A percentile compares a stretch with the other conserved stretches of the same genome.
Conservation (phyloP, 2,888 invertebrate species). For the Lottia gigantea region DNA sequence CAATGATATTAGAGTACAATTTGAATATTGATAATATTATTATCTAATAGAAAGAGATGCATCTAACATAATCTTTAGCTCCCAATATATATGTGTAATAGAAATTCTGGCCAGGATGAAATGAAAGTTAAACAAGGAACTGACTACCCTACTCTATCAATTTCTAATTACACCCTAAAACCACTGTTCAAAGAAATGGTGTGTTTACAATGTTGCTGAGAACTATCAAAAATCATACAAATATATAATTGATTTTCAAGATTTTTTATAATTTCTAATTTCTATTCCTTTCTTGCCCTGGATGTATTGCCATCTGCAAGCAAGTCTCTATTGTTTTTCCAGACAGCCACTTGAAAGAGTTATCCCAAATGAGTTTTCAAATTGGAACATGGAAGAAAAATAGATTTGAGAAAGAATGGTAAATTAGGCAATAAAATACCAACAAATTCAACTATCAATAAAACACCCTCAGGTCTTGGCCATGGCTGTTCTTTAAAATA, state of each 20-base stretch:
- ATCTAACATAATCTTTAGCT: too few species aligned
- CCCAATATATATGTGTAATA: too few species aligned
- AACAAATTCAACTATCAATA: constrained; percentile 7
- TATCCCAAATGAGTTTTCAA: constrained; percentile 11
- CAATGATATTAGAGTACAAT: too few species aligned
- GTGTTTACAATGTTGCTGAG: neutral
- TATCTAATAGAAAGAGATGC: too few species aligned
- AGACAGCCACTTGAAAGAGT: constrained; percentile 4
- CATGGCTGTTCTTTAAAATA: neutral
- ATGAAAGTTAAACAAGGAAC: too few species aligned
- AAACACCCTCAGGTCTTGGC: constrained; percentile 8
- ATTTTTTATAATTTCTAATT: constrained; percentile 9
- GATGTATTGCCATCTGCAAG: neutral
- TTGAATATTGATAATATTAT: too few species aligned
- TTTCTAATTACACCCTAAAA: neutral
- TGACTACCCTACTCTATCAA: too few species aligned
- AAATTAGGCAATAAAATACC: constrained; percentile 9
- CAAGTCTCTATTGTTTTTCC: constrained; percentile 9
- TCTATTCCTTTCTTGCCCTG: constrained; percentile 10
- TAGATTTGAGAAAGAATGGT: constrained; percentile 2
- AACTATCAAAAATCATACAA: constrained; percentile 7
- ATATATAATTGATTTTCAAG: constrained; percentile 8
- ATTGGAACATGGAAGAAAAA: constrained; percentile 10
- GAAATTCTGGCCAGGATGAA: too few species aligned
- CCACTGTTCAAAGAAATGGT: constrained; percentile 9